Evolutionary conservation across 1,140 invertebrate species (phyloP).

Genomic region (Spodoptera litura): DNA sequence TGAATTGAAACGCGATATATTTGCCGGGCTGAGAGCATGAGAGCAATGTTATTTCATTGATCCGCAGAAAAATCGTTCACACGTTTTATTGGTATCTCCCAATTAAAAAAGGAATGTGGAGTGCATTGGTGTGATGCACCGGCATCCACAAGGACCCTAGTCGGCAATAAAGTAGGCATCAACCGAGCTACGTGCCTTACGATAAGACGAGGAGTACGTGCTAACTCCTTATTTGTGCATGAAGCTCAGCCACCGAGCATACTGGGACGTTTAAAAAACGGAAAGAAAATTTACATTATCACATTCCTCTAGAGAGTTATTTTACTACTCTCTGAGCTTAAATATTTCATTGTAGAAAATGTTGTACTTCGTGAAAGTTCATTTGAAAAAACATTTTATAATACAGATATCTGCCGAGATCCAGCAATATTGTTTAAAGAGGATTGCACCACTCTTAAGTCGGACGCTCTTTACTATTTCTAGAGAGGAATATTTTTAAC

Average conservation of each 20-base stretch:
- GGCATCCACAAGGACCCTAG: slow-evolving; percentile 57
- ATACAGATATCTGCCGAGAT: slow-evolving; percentile 36
- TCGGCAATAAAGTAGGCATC: slow-evolving; percentile 74
- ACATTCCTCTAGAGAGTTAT: slow-evolving; percentile 50
- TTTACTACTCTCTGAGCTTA: slow-evolving; percentile 45
- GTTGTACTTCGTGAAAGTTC: slow-evolving; percentile 25
- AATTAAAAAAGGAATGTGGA: slow-evolving; percentile 54
- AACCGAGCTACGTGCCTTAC: slow-evolving; percentile 67
- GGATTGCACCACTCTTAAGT: slow-evolving; percentile 14
- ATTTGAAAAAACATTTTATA: slow-evolving; percentile 45
- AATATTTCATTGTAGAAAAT: slow-evolving; percentile 49
- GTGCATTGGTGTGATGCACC: slow-evolving; percentile 61
- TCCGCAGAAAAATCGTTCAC: slow-evolving; percentile 28
- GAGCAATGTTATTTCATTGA: slow-evolving; percentile 9
- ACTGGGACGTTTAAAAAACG: slow-evolving; percentile 51
- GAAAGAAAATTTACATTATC: slow-evolving; percentile 57
- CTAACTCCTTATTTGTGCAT: slow-evolving; percentile 61
- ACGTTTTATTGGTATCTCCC: slow-evolving; percentile 52
- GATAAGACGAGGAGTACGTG: slow-evolving; percentile 67
- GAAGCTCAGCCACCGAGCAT: slow-evolving; percentile 52
- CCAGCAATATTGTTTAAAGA: slow-evolving; percentile 33
- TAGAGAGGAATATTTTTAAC: slow-evolving; percentile 1
- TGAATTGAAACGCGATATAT: not conserved
- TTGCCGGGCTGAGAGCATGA: not conserved
- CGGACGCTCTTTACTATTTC: slow-evolving; percentile 7